A percentile compares a stretch with the other conserved stretches of the same genome.
phyloP scores from a whole-genome alignment of 2,113 vertebrate species.

The Phyllostomus hastatus region DNA sequence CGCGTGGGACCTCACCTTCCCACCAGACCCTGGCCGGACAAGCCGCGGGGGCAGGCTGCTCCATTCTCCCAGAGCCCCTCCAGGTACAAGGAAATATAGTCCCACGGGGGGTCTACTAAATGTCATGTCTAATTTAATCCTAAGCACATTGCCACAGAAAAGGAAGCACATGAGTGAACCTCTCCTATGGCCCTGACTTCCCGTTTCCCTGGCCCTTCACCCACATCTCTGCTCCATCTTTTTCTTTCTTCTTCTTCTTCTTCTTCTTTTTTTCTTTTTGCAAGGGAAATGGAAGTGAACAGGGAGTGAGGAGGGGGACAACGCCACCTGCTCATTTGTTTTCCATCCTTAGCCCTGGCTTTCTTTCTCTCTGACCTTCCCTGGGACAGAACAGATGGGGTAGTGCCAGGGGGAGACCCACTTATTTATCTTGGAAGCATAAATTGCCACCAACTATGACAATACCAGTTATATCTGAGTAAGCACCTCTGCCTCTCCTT shows the following conservation, averaged over 20 bases:
- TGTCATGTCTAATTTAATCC: conserved; percentile 65
- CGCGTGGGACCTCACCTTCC: not conserved
- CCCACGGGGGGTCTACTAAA: conserved; percentile 41
- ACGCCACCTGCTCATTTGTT: not conserved
- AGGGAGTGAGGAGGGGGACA: not conserved
- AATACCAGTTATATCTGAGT: not conserved
- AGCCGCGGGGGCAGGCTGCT: not conserved
- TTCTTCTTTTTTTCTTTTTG: not conserved
- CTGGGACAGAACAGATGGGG: not conserved
- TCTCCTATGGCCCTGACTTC: not conserved
- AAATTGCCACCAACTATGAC: not conserved
- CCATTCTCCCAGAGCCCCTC: conserved; percentile 42
- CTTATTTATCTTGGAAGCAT: not conserved
- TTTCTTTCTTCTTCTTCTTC: not conserved
- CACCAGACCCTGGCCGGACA: not conserved
- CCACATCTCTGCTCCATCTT: conserved; percentile 4
- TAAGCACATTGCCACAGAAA: conserved; percentile 50
- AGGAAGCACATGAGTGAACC: conserved; percentile 9
- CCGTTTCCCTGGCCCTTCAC: conserved; percentile 38
- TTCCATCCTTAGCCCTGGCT: conserved; percentile 4
- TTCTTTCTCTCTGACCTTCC: conserved; percentile 3
- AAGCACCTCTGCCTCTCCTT: not conserved
- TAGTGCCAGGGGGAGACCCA: not conserved
- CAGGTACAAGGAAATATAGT: conserved; percentile 61
- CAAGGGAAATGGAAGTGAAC: not conserved